phyloP scores from a whole-genome alignment of 2,797 vertebrate species.

The Scolopax bukidnonensis region DNA sequence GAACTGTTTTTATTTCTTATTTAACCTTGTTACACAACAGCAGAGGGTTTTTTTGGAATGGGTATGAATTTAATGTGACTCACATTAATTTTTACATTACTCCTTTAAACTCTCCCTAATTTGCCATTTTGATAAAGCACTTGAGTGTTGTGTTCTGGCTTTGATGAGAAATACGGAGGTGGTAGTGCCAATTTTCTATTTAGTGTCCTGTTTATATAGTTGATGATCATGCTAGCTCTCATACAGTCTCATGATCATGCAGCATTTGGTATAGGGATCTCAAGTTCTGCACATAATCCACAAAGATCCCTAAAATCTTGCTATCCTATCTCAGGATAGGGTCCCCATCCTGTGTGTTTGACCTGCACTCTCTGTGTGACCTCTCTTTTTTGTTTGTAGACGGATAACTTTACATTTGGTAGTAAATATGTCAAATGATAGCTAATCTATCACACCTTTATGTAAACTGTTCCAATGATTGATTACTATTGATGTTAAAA shows the following conservation, averaged over 20 bases:
- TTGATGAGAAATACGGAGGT: background rate
- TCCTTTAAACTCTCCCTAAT: background rate
- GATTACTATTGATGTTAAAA: background rate
- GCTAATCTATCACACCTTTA: slow-evolving; percentile 42
- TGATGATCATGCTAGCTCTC: background rate
- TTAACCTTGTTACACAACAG: background rate
- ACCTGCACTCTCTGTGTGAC: background rate
- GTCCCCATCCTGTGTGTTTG: background rate
- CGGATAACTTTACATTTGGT: slow-evolving; percentile 6
- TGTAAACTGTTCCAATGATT: slow-evolving; percentile 31
- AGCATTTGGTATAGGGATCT: background rate
- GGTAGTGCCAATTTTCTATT: background rate
- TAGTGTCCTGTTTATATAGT: background rate
- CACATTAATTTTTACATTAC: background rate
- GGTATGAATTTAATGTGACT: background rate
- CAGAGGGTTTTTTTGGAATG: background rate
- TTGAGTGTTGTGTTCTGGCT: background rate
- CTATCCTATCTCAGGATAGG: background rate
- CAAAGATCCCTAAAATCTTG: background rate
- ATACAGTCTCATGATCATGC: background rate
- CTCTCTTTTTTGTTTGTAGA: slow-evolving; percentile 24
- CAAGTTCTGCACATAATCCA: background rate
- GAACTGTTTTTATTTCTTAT: background rate
- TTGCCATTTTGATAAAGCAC: background rate
- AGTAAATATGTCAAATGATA: slow-evolving; percentile 26